phyloP scores from a whole-genome alignment of 1,140 invertebrate genomes.

The Monochamus saltuarius region DNA sequence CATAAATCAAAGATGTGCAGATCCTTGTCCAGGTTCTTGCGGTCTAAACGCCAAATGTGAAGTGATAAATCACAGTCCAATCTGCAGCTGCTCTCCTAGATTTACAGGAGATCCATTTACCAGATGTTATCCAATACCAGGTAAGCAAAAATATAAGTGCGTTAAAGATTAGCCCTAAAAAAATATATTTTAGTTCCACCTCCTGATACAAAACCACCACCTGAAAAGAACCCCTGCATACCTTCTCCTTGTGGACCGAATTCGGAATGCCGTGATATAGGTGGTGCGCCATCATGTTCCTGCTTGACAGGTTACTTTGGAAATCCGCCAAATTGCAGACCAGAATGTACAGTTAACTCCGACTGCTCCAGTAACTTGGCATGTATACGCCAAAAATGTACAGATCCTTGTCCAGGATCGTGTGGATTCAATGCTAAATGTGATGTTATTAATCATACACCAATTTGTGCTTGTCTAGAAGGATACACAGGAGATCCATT shows the following conservation, averaged over 20 bases:
- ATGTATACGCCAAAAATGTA: constrained; percentile 68
- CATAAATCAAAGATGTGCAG: constrained; percentile 72
- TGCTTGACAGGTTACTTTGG: constrained; percentile 54
- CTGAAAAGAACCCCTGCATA: constrained; percentile 55
- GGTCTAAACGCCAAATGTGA: constrained; percentile 65
- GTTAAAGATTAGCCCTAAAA: constrained; percentile 17
- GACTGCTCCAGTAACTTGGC: constrained; percentile 68
- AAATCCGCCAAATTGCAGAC: constrained; percentile 51
- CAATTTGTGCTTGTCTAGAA: constrained; percentile 66
- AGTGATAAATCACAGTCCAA: constrained; percentile 66
- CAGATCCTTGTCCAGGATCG: constrained; percentile 70
- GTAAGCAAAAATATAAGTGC: constrained; percentile 48
- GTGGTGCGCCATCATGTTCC: constrained; percentile 60
- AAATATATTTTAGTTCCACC: constrained; percentile 36
- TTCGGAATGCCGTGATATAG: constrained; percentile 60
- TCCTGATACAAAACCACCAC: constrained; percentile 31
- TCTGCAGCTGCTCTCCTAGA: constrained; percentile 60
- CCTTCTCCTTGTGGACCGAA: constrained; percentile 67
- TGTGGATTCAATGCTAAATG: constrained; percentile 70
- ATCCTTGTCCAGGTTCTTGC: constrained; percentile 69
- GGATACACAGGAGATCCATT: constrained; percentile 75
- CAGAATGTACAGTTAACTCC: constrained; percentile 70
- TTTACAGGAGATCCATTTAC: constrained; percentile 62
- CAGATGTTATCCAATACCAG: constrained; percentile 55
- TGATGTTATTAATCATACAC: constrained; percentile 67